phyloP scores from a whole-genome alignment of 1,140 invertebrate genomes.

The Coenobita brevimanus region DNA sequence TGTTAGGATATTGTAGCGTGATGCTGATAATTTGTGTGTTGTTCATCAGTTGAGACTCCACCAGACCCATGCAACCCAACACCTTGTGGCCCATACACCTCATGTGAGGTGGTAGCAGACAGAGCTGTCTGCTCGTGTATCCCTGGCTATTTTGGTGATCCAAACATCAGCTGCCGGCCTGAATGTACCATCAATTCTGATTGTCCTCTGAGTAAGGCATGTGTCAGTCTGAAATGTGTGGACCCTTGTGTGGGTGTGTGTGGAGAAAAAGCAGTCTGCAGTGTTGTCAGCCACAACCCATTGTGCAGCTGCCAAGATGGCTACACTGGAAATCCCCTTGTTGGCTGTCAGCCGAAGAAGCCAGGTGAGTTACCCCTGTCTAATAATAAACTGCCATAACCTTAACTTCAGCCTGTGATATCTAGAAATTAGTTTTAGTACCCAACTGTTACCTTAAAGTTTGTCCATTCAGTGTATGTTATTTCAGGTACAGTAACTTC shows the following conservation, averaged over 20 bases:
- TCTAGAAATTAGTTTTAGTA: no score
- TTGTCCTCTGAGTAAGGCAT: conserved; percentile 85
- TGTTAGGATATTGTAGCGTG: no score
- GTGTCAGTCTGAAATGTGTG: conserved; percentile 84
- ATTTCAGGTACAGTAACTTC: no score
- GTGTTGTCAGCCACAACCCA: conserved; percentile 71
- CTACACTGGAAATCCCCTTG: conserved; percentile 88
- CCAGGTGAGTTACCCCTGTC: conserved; percentile 68
- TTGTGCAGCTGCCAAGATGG: conserved; percentile 85
- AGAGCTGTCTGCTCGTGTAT: conserved; percentile 76
- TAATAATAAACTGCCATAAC: no score
- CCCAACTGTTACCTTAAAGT: no score
- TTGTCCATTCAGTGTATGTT: no score
- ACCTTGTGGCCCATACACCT: conserved; percentile 82
- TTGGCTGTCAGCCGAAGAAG: conserved; percentile 76
- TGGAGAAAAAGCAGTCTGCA: conserved; percentile 72
- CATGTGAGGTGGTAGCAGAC: conserved; percentile 80
- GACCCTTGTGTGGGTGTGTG: conserved; percentile 77
- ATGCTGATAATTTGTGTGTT: background rate
- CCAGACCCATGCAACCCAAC: conserved; percentile 78
- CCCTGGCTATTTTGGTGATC: conserved; percentile 72
- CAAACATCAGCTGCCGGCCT: conserved; percentile 76
- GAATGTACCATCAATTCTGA: conserved; percentile 86
- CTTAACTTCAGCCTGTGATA: no score
- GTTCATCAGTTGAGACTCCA: conserved; percentile 38